Evolutionary conservation across 2,113 vertebrate genomes (phyloP).

Genomic region (Platycercus adscitus): DNA sequence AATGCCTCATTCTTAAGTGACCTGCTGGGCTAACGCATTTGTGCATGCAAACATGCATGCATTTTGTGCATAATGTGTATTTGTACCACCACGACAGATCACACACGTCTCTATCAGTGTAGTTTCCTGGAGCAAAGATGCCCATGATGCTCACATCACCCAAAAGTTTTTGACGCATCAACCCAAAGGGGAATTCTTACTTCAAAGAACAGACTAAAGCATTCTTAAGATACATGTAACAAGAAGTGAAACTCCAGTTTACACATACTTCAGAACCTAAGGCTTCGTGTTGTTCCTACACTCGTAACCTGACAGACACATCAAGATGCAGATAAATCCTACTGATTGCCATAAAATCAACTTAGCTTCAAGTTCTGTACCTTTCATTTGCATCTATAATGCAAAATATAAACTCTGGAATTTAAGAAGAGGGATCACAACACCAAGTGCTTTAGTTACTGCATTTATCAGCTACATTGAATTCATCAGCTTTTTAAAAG

Average conservation of each 20-base stretch:
- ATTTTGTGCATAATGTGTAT: too few species aligned
- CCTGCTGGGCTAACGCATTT: neutral
- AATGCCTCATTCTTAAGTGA: rapidly evolving
- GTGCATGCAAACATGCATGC: neutral
- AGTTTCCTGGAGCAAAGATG: neutral
- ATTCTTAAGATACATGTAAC: rapidly evolving
- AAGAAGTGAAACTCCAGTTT: neutral
- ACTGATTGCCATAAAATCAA: neutral
- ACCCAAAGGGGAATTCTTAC: neutral
- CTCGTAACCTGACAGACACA: neutral
- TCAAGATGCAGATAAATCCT: neutral
- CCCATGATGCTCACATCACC: neutral
- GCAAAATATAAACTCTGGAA: neutral
- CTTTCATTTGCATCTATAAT: neutral
- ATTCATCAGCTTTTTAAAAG: neutral
- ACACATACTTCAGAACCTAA: neutral
- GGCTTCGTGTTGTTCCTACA: rapidly evolving
- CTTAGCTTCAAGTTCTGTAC: neutral
- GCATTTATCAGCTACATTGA: neutral
- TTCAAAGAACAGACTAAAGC: neutral
- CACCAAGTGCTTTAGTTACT: neutral
- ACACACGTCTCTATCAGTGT: rapidly evolving
- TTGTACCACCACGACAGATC: neutral
- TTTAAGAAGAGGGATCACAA: neutral
- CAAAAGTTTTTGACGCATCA: neutral